phyloP scores from a whole-genome alignment of 2,888 invertebrate genomes.

The Patella pellucida region DNA sequence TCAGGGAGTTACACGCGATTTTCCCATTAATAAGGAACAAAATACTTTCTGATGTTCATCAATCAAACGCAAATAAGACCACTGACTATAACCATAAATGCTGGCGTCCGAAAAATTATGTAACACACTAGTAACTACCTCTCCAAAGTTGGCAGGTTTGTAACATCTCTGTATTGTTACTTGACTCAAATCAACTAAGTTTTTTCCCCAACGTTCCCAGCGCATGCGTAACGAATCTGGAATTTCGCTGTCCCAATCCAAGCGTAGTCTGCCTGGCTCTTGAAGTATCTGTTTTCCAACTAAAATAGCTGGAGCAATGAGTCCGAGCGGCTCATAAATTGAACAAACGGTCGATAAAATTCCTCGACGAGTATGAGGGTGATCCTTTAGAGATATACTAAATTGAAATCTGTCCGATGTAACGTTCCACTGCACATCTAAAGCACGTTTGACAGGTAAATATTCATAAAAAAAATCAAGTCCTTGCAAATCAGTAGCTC shows the following conservation, averaged over 20 bases:
- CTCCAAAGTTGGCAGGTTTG: no score
- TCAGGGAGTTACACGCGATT: slow-evolving; percentile 14
- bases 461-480: slow-evolving; percentile 10
- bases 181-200: not conserved
- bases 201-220: not conserved
- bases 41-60: slow-evolving; percentile 13
- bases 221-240: not conserved
- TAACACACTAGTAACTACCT: not conserved
- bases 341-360: slow-evolving; percentile 6
- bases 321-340: slow-evolving; percentile 8
- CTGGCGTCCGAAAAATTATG: slow-evolving; percentile 23
- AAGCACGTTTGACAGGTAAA: not conserved
- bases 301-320: slow-evolving; percentile 10
- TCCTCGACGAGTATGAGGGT: not conserved
- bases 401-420: not conserved
- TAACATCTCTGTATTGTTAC: no score
- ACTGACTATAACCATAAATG: not conserved
- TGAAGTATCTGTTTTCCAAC: slow-evolving; percentile 4
- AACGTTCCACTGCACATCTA: not conserved
- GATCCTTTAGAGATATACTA: not conserved
- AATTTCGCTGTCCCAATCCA: slow-evolving; percentile 10
- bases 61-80: slow-evolving; percentile 12
- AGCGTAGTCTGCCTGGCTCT: not conserved
- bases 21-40: slow-evolving; percentile 20
- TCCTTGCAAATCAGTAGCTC: slow-evolving; percentile 27